Evolutionary conservation across 1,140 invertebrate species (phyloP), one percentile per base, ranked within the genome.

Genomic region (Nasonia vitripennis): DNA sequence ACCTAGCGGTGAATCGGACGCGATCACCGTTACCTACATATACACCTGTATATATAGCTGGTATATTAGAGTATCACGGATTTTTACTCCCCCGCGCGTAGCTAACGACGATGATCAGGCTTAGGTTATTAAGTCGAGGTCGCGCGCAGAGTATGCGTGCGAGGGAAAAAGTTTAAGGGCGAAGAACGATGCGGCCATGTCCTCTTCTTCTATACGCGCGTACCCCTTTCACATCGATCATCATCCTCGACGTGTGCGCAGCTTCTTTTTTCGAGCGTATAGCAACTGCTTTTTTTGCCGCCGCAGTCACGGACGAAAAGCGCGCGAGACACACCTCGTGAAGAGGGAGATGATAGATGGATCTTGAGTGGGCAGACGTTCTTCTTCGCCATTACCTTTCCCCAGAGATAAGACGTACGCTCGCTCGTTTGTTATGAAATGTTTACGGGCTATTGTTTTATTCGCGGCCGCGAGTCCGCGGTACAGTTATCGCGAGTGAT

Each of bases 1-100:
- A 27, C 31, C 51, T 83, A 79, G 86, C 86, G 80, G 77, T 83
- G 80, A 83, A 83, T 86, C 78, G 62, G 34, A 55, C 55, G 62
- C 34, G 55, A 51, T 51, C 70, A 83, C 81, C 86, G 81, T 86
- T 86, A 86, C 31, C 23, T 78, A 70, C 31, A 27, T 27, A 2
- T 27, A 27, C 27, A 27, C 27, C 27, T 27, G 27, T 70, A 70
- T 70, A 31, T 20, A 70, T 9, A 71, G 14, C 27, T 70, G 12
- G 23, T 31, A 37, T 5, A 37, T 37, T 37, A 2, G n/a, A 10
- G 10, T 41, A 51, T 31, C 67, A 12, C 68, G 68, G 45, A 74
- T 75, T 71, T 87, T 88, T 88, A 48, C 17, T 23, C 45, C 78
- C 1, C 51, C 12, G 12, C 83, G 27, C 27, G 27, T 23, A 80